Conservation (phyloP, 1,140 invertebrate genomes). For the Rhynchophorus ferrugineus region DNA sequence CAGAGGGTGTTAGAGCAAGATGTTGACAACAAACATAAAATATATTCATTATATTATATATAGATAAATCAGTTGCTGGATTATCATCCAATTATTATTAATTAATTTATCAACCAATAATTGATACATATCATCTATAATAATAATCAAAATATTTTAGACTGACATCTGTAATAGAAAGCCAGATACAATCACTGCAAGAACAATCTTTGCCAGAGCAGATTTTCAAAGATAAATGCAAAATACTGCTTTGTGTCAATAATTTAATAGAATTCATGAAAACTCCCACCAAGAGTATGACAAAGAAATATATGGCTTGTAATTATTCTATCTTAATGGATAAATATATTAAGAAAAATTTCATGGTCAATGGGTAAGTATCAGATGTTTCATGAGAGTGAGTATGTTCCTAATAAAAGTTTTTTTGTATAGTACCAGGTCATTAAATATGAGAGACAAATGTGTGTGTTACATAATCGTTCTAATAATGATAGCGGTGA, state of each 20-base stretch:
- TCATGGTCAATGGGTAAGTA: conserved; percentile 14
- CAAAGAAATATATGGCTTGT: conserved; percentile 37
- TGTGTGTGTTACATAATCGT: conserved; percentile 44
- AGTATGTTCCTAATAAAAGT: no score
- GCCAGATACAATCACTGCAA: conserved; percentile 4
- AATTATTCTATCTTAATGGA: conserved; percentile 38
- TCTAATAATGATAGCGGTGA: conserved; percentile 38
- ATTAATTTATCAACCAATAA: no score
- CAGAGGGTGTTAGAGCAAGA: no score
- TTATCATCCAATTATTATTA: no score
- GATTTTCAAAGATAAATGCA: conserved; percentile 15
- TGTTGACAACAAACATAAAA: no score
- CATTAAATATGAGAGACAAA: conserved; percentile 44
- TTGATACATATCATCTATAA: no score
- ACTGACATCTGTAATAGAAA: conserved; percentile 11
- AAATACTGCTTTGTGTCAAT: conserved; percentile 42
- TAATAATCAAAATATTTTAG: no score
- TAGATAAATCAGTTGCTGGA: no score
- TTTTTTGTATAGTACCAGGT: conserved; percentile 37
- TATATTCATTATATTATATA: no score
- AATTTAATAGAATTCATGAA: conserved; percentile 39
- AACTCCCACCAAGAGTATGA: conserved; percentile 34
- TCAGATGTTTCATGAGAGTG: no score
- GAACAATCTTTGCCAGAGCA: conserved; percentile 2
- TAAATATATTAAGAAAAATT: conserved; percentile 23